Conservation (phyloP, 2,113 vertebrate genomes). For the Baryphthengus martii region DNA sequence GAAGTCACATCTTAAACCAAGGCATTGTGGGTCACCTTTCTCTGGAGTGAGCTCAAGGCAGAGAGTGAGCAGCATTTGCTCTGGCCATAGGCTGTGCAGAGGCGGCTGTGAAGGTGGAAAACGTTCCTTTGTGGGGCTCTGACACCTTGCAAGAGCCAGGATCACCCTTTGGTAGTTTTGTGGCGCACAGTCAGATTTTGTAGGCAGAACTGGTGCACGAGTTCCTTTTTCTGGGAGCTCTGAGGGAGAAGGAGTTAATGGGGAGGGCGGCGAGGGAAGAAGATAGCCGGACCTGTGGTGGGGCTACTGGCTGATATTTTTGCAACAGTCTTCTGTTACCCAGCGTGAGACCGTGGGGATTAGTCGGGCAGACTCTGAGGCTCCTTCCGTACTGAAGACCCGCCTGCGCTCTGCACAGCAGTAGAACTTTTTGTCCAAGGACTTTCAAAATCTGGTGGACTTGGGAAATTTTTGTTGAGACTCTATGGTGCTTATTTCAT, state of each 20-base stretch:
- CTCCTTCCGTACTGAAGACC: background rate
- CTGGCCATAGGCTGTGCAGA: background rate
- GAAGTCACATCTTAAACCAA: background rate
- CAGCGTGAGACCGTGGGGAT: background rate
- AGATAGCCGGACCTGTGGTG: background rate
- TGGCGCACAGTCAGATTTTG: background rate
- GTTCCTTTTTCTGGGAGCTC: background rate
- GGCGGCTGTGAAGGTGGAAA: background rate
- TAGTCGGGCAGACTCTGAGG: conserved; percentile 39
- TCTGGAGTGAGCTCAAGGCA: background rate
- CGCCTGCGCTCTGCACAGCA: background rate
- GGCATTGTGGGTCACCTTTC: background rate
- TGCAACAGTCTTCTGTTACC: conserved; percentile 41
- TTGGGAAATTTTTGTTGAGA: background rate
- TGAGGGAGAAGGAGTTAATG: background rate
- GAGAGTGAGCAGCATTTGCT: rapidly evolving
- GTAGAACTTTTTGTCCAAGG: background rate
- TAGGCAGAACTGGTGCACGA: background rate
- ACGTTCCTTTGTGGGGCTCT: background rate
- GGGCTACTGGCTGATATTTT: conserved; percentile 42
- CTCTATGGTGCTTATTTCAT: background rate
- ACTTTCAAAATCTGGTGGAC: background rate
- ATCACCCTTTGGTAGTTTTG: background rate
- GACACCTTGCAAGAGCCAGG: background rate
- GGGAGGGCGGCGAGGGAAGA: background rate